Evolutionary conservation across 1,140 invertebrate genomes (phyloP).

Genomic region (Sitobion miscanthi): DNA sequence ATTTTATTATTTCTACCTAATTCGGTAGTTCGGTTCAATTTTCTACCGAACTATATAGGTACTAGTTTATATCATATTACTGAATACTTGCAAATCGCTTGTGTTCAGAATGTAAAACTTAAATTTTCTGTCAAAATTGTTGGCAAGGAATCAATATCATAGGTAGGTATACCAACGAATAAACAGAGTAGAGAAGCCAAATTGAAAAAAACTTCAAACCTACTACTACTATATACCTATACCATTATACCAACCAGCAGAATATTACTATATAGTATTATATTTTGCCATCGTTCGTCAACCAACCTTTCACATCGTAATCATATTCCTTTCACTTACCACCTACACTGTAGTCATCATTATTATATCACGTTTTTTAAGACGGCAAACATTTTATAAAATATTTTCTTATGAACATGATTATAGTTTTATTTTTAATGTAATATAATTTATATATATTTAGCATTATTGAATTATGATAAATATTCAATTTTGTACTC

Average conservation of each 20-base stretch:
- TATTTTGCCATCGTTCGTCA: neutral
- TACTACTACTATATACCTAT: neutral
- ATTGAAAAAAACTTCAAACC: neutral
- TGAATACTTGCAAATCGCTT: neutral
- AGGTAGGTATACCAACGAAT: neutral
- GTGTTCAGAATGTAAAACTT: neutral
- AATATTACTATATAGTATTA: neutral
- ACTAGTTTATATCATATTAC: neutral
- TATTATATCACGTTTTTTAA: neutral
- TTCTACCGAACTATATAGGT: neutral
- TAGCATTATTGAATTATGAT: neutral
- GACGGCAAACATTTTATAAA: neutral
- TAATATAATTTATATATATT: neutral
- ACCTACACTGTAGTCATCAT: neutral
- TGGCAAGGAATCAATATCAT: neutral
- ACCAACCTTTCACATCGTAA: slow-evolving; percentile 20
- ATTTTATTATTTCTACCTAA: neutral
- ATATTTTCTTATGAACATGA: neutral
- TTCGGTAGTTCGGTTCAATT: no score
- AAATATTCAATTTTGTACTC: neutral
- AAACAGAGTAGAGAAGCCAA: neutral
- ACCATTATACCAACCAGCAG: neutral
- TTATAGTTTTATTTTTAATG: neutral
- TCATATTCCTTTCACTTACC: slow-evolving; percentile 38
- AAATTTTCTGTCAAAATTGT: neutral